phyloP scores from a whole-genome alignment of 2,113 vertebrate species.

The Leptobrachium ailaonicum region DNA sequence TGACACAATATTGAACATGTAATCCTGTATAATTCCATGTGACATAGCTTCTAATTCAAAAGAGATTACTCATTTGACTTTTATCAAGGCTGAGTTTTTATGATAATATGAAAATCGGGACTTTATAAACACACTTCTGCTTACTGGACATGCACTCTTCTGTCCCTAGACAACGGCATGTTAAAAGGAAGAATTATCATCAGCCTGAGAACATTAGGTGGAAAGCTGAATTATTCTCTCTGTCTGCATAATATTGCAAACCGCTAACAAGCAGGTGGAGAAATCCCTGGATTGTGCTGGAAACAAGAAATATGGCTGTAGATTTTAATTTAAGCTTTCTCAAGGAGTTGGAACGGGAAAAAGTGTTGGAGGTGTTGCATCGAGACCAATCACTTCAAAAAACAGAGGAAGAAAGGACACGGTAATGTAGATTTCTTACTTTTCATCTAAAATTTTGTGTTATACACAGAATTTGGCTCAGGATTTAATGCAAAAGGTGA shows the following conservation, averaged over 20 bases:
- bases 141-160: background rate
- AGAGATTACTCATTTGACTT: background rate
- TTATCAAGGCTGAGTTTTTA: background rate
- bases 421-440: conserved; percentile 62
- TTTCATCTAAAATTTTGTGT: background rate
- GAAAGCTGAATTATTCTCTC: background rate
- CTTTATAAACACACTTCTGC: background rate
- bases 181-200: conserved; percentile 12
- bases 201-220: background rate
- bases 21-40: conserved; percentile 50
- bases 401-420: conserved; percentile 80
- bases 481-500: too few relatives aligned
- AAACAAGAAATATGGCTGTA: conserved; percentile 57
- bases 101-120: background rate
- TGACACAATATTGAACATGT: too few relatives aligned
- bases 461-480: too few relatives aligned
- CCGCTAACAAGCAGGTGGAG: background rate
- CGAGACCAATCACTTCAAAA: conserved; percentile 78
- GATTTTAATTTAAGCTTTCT: conserved; percentile 75
- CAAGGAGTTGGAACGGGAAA: conserved; percentile 75
- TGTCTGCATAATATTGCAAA: background rate
- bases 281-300: background rate
- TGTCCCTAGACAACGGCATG: conserved; percentile 13
- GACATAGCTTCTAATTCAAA: background rate
- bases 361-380: conserved; percentile 81